phyloP scores from a whole-genome alignment of 2,888 invertebrate genomes.

The Xestia ashworthii region DNA sequence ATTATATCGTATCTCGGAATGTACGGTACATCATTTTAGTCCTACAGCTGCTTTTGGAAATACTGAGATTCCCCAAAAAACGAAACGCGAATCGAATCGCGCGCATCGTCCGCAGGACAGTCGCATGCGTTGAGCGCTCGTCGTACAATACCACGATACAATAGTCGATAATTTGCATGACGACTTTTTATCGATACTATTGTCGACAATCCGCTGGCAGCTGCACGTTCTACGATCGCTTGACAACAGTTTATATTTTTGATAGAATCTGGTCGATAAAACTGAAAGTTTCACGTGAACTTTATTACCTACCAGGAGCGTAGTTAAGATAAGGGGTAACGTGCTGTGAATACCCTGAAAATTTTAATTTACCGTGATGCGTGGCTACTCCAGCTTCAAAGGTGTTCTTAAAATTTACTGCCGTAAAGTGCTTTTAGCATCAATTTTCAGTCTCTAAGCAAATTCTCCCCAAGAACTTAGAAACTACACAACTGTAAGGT shows the following conservation, averaged over 20 bases:
- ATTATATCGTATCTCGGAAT: too few species aligned
- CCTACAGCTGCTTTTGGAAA: constrained; percentile 81
- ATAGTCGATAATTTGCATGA: constrained; percentile 90
- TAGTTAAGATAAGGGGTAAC: background rate
- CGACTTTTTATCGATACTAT: constrained; percentile 87
- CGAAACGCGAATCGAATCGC: constrained; percentile 83
- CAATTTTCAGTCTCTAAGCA: constrained; percentile 17
- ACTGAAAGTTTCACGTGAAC: constrained; percentile 43
- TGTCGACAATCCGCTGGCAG: constrained; percentile 82
- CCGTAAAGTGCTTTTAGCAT: constrained; percentile 44
- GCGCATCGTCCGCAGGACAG: constrained; percentile 80
- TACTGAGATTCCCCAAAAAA: constrained; percentile 80
- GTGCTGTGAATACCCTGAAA: constrained; percentile 41
- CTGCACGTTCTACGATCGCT: constrained; percentile 73
- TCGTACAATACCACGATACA: constrained; percentile 83
- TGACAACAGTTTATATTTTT: constrained; percentile 42
- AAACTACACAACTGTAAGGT: constrained; percentile 21
- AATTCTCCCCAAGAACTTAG: constrained; percentile 12
- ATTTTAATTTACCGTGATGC: constrained; percentile 33
- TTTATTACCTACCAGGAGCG: background rate
- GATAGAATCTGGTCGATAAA: constrained; percentile 43
- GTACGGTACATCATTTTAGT: constrained; percentile 62
- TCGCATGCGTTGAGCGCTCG: constrained; percentile 75
- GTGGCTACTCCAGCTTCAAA: constrained; percentile 42
- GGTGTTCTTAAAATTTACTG: constrained; percentile 35